Conservation (phyloP, 92 coral and sea anemone species). For the Phenganax subtilis region DNA sequence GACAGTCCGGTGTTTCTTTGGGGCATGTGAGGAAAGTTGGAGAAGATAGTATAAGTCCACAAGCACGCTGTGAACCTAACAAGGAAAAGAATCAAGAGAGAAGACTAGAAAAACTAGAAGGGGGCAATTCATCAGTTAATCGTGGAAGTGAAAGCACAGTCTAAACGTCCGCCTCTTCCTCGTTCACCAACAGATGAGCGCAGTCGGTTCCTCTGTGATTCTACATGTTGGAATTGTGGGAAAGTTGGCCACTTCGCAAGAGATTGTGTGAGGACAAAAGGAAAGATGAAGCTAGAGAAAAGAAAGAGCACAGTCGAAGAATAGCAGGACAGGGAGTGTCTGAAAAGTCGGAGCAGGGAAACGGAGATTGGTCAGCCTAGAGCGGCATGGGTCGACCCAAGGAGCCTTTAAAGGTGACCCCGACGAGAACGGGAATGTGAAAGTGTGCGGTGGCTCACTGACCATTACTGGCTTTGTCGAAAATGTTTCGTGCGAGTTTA, state of each 20-base stretch:
- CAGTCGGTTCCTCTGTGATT: background rate
- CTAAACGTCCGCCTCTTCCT: background rate
- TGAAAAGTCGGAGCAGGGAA: conserved; percentile 2
- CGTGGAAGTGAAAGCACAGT: background rate
- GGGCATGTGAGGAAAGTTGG: background rate
- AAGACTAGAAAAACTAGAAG: background rate
- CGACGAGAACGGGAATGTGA: background rate
- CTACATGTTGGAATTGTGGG: conserved; percentile 36
- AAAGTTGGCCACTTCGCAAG: conserved; percentile 36
- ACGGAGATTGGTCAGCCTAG: conserved; percentile 41
- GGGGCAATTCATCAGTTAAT: background rate
- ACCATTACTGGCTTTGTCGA: conserved; percentile 29
- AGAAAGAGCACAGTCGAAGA: conserved; percentile 4
- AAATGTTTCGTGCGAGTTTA: conserved; percentile 27
- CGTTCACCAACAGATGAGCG: background rate
- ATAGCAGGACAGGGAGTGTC: background rate
- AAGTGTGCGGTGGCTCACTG: conserved; percentile 26
- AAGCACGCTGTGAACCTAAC: background rate
- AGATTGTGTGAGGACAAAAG: conserved; percentile 22
- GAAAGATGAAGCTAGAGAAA: conserved; percentile 1
- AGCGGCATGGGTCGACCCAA: conserved; percentile 41
- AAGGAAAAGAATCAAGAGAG: conserved; percentile 3
- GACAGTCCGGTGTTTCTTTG: background rate
- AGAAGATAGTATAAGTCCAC: background rate
- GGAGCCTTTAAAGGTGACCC: background rate